These are phyloP conservation scores for Siderastrea radians DNA, from an alignment of 92 coral and sea anemone genomes.

Conservation along the genomic window DNA sequence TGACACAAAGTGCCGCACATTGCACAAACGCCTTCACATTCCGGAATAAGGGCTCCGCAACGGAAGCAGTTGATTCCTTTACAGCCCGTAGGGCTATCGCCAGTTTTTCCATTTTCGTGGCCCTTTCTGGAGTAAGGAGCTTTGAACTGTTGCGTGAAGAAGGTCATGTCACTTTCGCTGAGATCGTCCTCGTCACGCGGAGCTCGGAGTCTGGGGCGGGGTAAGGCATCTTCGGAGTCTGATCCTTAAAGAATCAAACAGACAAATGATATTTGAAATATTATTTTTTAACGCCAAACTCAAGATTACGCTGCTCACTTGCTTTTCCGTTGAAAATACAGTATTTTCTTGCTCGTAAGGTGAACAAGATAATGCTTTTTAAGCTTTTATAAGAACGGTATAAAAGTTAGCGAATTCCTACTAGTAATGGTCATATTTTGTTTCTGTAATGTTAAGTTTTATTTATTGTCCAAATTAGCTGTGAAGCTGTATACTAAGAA, in stretches of 20 bases:
- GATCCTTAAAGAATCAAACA: not conserved
- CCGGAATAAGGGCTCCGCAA: constrained; percentile 71
- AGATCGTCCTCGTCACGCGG: constrained; percentile 75
- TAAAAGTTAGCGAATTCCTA: too few species aligned
- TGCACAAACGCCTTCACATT: constrained; percentile 78
- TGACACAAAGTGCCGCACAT: constrained; percentile 86
- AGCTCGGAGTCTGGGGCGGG: constrained; percentile 25
- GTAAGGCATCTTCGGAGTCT: constrained; percentile 8
- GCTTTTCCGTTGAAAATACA: too few species aligned
- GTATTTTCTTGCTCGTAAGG: too few species aligned
- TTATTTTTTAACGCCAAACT: not conserved
- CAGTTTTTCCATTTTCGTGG: not conserved
- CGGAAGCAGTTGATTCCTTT: constrained; percentile 78
- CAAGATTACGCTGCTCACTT: too few species aligned
- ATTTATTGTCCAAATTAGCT: too few species aligned
- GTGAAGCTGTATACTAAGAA: too few species aligned
- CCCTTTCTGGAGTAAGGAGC: constrained; percentile 32
- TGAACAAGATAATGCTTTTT: too few species aligned
- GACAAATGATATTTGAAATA: not conserved
- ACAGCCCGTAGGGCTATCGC: constrained; percentile 45
- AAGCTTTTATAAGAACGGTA: too few species aligned
- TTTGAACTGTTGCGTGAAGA: constrained; percentile 75
- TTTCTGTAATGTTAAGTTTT: too few species aligned
- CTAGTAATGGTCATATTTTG: too few species aligned
- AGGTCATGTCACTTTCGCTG: constrained; percentile 78